These are phyloP conservation scores for Halcyon badia DNA, from an alignment of 2,797 vertebrate species.

Conservation along the genomic window DNA sequence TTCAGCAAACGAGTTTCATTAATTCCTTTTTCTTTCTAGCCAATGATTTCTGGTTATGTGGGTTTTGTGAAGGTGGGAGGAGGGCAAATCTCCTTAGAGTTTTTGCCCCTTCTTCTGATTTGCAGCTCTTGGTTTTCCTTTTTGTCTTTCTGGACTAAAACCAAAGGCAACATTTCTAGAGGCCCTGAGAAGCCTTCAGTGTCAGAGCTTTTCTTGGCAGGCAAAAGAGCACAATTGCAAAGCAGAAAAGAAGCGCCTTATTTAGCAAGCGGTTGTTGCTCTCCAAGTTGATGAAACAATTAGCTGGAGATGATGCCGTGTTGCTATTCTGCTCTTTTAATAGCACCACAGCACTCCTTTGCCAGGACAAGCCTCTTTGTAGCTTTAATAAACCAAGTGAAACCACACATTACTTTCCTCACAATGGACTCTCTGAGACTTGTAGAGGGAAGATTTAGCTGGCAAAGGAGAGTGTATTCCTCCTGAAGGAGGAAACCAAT, in stretches of 20 bases:
- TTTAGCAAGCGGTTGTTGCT: neutral
- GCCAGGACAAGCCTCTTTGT: neutral
- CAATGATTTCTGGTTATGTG: neutral
- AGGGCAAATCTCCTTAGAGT: neutral
- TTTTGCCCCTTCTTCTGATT: neutral
- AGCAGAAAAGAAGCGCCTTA: constrained; percentile 30
- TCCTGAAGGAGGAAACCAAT: neutral
- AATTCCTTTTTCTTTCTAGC: neutral
- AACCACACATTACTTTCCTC: fast-evolving
- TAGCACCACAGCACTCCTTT: neutral
- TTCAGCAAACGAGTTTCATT: neutral
- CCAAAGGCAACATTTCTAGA: constrained; percentile 25
- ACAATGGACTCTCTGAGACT: fast-evolving
- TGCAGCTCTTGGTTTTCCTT: neutral
- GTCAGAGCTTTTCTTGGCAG: constrained; percentile 54
- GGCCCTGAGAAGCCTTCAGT: neutral
- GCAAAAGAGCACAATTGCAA: constrained; percentile 12
- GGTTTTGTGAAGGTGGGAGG: neutral
- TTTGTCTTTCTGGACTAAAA: constrained; percentile 36
- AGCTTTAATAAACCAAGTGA: neutral
- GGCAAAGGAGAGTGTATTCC: neutral
- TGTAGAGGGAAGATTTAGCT: neutral
- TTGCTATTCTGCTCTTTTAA: constrained; percentile 22
- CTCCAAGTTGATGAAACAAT: constrained; percentile 54
- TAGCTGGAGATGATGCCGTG: constrained; percentile 31